phyloP scores from a whole-genome alignment of 2,113 vertebrate genomes.

The Climacteris rufus region DNA sequence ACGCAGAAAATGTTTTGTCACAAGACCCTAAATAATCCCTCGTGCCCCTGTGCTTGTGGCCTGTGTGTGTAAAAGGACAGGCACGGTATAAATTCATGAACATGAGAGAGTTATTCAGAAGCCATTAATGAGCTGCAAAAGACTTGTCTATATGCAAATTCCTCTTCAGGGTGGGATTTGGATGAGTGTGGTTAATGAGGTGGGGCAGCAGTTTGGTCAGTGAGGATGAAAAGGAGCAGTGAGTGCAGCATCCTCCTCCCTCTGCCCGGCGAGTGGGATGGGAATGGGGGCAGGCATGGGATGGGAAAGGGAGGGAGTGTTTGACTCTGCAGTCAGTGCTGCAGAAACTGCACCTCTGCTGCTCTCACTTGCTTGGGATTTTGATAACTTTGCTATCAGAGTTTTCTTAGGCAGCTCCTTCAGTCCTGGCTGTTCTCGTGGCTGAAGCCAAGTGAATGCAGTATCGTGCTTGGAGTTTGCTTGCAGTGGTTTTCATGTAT shows the following conservation, averaged over 20 bases:
- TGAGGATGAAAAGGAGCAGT: background rate
- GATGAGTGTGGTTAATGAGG: background rate
- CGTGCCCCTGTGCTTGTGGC: background rate
- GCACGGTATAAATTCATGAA: background rate
- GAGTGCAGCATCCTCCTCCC: background rate
- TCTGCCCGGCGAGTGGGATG: accelerated
- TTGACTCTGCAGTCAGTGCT: too few relatives aligned
- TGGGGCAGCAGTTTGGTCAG: background rate
- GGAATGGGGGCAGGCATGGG: background rate
- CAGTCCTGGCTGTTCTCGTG: background rate
- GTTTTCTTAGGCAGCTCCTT: background rate
- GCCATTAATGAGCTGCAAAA: constrained; percentile 17
- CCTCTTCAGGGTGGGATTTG: background rate
- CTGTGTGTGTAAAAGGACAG: background rate
- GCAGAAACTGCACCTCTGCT: background rate
- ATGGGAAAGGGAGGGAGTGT: background rate
- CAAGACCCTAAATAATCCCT: background rate
- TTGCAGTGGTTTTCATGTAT: background rate
- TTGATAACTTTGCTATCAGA: background rate
- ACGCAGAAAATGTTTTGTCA: background rate
- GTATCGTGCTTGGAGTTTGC: background rate
- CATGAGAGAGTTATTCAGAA: background rate
- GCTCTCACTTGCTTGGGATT: background rate
- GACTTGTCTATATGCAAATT: background rate
- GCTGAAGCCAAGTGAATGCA: background rate